Base-by-base conservation (phyloP, 1,140 invertebrate genomes). In the Brachionus calyciflorus region DNA sequence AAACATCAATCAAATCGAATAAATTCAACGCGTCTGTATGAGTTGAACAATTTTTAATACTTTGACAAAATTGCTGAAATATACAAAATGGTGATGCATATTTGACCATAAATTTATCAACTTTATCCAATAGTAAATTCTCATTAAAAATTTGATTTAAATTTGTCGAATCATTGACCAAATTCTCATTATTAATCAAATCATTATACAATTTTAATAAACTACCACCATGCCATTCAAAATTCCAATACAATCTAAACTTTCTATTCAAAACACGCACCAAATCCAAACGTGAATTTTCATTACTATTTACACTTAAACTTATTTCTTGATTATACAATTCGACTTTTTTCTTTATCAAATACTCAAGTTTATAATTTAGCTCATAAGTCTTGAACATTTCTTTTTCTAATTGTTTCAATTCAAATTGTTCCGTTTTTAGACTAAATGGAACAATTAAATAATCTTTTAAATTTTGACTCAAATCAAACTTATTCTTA, bases 171-270 rank as follows among this genome's bases (percentile, higher is more conserved):
- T 65, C 40, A 4, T 24, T 19, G 24, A 65, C 24, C 9, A 65
- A 46, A 24, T 24, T 41, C 44, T 44, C 37, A 65, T 65, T 65
- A 44, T 65, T 65, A 5, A 73, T 51, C 10, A 73, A 24, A 73
- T 73, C 69, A 55, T 73, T 40, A 24, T 24, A 33, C 24, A 73
- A 14, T 19, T 51, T 49, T 14, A 49, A 55, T 26, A 73, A 17
- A 1, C 21, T 30, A 28, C 46, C 44, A 12, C 69, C 69, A 46
- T 73, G 69, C 69, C 69, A 73, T 55, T 30, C 33, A 26, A 55
- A 73, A 51, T 73, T 73, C 69, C 69, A 73, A 17, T 73, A 51
- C 3, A 73, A 21, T 37, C 69, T 37, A 19, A 73, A 73, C 24
- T 73, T 73, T 37, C 46, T 19, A 30, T 55, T 30, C 6, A 73